Base-by-base conservation (phyloP, 1,140 invertebrate genomes). In the Marisa cornuarietis region DNA sequence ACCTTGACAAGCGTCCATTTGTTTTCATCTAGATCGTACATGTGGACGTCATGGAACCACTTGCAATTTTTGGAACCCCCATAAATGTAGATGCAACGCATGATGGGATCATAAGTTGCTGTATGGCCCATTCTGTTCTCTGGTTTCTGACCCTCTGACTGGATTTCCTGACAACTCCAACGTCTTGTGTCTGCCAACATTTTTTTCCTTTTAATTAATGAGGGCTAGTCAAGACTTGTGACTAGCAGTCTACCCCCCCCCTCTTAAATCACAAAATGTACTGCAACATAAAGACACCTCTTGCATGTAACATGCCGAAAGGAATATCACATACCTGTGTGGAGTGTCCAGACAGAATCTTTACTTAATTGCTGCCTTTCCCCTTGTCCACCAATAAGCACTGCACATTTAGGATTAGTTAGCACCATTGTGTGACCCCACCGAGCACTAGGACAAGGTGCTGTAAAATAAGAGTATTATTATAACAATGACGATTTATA, bases 41-140 rank as follows among this genome's bases (percentile, higher is more conserved):
- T 84, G 71, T 91, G 88, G 2, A 91, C 87, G 84, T 90, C 90
- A 83, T 88, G 88, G 81, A 89, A 91, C 90, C 90, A 91, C 75
- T 87, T 87, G 8, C 84, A 79, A 76, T 90, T 90, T 84, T 90
- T 91, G 16, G 90, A 90, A 16, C 90, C 90, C 22, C 90, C 90
- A 82, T 85, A 90, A 31, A 91, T 83, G 81, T 91, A 91, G 31
- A 91, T 85, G 83, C 88, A 89, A 14, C 88, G 75, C 13, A 90
- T 80, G 13, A 83, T 88, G 42, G 90, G 88, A 77, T 90, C 88
- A 81, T 89, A 91, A 14, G 87, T 87, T 10, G 89, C 88, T 42
- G 87, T 88, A 82, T 91, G 90, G 31, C 90, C 90, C 86, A 90
- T 89, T 49, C 90, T 84, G 42, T 86, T 84, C 73, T 91, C 88